These are phyloP conservation scores for Penaeus indicus DNA, from an alignment of 1,140 invertebrate genomes.

Conservation along the genomic window DNA sequence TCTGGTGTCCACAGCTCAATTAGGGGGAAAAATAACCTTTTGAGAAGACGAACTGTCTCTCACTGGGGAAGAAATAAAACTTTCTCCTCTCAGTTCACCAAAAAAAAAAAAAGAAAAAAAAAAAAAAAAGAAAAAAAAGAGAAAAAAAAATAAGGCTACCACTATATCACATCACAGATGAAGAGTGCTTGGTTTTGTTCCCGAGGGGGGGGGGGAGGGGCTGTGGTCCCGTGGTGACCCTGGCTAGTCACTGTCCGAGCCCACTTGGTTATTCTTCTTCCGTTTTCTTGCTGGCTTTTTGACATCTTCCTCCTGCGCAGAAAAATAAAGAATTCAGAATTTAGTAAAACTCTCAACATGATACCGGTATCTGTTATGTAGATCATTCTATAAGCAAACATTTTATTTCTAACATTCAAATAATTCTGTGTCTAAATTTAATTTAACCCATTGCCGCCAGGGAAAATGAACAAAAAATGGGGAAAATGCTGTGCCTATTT, in stretches of 20 bases:
- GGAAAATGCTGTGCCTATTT: too few species aligned
- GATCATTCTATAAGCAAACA: neutral
- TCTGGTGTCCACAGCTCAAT: constrained; percentile 55
- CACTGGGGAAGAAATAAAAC: constrained; percentile 41
- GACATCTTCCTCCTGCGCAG: constrained; percentile 66
- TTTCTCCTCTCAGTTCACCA: constrained; percentile 44
- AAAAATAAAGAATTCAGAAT: constrained; percentile 68
- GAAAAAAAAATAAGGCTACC: constrained; percentile 60
- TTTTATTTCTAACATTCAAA: neutral
- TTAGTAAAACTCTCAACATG: neutral
- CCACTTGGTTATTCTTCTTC: constrained; percentile 81
- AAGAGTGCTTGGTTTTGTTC: constrained; percentile 63
- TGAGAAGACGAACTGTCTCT: constrained; percentile 24
- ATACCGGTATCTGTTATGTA: neutral
- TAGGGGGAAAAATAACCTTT: constrained; percentile 41
- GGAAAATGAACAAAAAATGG: neutral
- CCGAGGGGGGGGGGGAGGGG: constrained; percentile 35
- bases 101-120: constrained; percentile 43
- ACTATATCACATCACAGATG: constrained; percentile 64
- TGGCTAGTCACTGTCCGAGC: constrained; percentile 86
- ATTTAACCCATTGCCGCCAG: neutral
- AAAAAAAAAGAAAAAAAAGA: constrained; percentile 57
- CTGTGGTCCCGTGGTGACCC: constrained; percentile 1
- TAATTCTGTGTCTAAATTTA: neutral
- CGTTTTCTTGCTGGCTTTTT: constrained; percentile 82